phyloP scores from a whole-genome alignment of 2,113 vertebrate species.

The Petaurus breviceps region DNA sequence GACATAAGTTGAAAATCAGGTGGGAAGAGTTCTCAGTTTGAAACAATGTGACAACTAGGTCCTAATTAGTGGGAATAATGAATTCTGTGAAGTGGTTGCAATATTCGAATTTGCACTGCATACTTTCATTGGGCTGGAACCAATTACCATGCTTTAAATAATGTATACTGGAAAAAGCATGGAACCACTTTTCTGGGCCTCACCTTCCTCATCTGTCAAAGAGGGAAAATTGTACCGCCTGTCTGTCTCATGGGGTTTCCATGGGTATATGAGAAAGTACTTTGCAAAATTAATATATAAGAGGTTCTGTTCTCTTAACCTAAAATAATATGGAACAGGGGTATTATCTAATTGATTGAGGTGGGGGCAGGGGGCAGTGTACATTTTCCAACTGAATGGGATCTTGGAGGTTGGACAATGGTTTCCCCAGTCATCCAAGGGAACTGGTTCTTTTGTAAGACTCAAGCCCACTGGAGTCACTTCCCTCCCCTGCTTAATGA shows the following conservation, averaged over 20 bases:
- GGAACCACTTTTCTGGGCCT: neutral
- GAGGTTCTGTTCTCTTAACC: neutral
- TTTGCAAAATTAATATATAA: neutral
- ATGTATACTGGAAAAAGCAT: neutral
- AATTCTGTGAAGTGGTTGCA: neutral
- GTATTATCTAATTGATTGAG: neutral
- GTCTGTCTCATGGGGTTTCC: neutral
- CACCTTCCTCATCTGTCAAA: neutral
- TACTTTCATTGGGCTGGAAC: neutral
- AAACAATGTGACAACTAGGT: neutral
- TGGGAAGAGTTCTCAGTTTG: neutral
- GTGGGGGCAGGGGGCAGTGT: neutral
- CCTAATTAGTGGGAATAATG: neutral
- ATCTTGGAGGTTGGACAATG: neutral
- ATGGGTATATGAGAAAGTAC: neutral
- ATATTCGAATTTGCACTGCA: neutral
- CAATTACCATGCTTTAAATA: neutral
- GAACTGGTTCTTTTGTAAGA: neutral
- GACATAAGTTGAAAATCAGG: neutral
- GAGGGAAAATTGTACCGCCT: neutral
- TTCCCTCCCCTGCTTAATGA: neutral
- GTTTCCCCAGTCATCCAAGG: neutral
- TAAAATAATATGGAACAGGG: neutral
- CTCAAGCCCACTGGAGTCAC: neutral
- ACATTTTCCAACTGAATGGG: neutral